Evolutionary conservation across 2,797 vertebrate species (phyloP).

Genomic region (Malurus splendens): DNA sequence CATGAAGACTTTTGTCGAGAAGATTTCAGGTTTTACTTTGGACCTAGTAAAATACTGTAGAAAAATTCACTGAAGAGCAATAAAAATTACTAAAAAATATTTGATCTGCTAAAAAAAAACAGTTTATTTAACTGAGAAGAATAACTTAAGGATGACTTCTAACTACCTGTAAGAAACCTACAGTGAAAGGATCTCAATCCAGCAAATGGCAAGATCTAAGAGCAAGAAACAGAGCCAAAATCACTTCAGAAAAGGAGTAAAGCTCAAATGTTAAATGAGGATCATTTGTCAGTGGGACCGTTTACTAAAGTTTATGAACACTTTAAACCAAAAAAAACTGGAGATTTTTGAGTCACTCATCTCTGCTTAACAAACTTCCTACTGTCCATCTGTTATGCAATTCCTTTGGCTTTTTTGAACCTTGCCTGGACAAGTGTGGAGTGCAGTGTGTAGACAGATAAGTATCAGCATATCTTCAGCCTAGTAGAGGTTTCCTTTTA

Average conservation of each 20-base stretch:
- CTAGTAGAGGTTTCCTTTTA: background rate
- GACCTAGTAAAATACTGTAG: background rate
- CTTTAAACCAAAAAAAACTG: background rate
- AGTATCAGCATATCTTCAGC: background rate
- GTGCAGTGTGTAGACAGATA: fast-evolving
- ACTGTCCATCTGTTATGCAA: background rate
- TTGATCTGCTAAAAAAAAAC: too few species aligned
- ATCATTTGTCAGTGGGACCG: background rate
- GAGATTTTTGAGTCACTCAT: background rate
- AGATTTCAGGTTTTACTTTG: background rate
- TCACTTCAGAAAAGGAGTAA: background rate
- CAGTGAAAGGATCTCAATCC: background rate
- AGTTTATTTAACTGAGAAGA: background rate
- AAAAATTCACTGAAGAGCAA: background rate
- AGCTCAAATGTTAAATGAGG: background rate
- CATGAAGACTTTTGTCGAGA: background rate
- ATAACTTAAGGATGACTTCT: background rate
- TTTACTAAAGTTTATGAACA: background rate
- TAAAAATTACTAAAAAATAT: background rate
- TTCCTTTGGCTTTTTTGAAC: background rate
- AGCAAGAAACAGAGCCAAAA: background rate
- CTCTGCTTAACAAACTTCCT: background rate
- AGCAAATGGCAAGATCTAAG: background rate
- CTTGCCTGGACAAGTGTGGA: background rate
- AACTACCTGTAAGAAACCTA: background rate